Base-by-base conservation (phyloP, 2,113 vertebrate genomes). In the Dicrurus megarhynchus region DNA sequence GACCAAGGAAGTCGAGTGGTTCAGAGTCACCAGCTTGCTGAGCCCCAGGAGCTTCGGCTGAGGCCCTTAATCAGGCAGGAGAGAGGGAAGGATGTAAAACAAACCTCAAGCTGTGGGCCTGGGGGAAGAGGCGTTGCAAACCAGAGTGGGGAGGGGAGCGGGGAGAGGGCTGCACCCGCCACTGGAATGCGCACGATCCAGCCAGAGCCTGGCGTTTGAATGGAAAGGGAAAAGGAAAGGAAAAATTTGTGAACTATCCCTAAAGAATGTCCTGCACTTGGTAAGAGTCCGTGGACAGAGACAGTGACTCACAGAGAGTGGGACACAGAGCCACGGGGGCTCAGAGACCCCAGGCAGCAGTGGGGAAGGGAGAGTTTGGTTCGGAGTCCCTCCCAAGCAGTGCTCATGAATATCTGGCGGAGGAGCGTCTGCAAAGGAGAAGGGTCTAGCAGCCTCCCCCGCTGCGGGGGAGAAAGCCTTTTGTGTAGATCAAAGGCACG, bases 131-230 rank as follows among this genome's bases (percentile, higher is more conserved):
- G 32, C 1, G 0, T 28, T 79, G 35, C 24, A 42, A 47, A 32
- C 15, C 14, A 26, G n/a, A 52, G 47, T 2, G 12, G 73, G 69
- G 47, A 78, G 16, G n/a, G n/a, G 10, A 67, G 39, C 7, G 3
- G 19, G 33, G 26, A 57, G 27, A 41, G 33, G 33, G 50, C 12
- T 87, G 19, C 1, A 9, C 39, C 42, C 5, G 2, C 22, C 9
- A 6, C 24, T 28, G 49, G 10, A 33, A 69, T 4, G 7, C 0
- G 0, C 20, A 32, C 0, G 4, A 60, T 50, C 16, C 11, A 4
- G 15, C 27, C 3, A 3, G 61, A 79, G n/a, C 18, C 56, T 86
- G 61, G 16, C 1, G 1, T 41, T 35, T 56, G 56, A 33, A 50
- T 10, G 7, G 65, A 50, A 44, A 35, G 19, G 13, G 5, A 79